Percentiles rank a stretch among this genome's conserved stretches.
Evolutionary conservation across 2,888 invertebrate genomes (phyloP).

Genomic region (Drosophila vallismaia): DNA sequence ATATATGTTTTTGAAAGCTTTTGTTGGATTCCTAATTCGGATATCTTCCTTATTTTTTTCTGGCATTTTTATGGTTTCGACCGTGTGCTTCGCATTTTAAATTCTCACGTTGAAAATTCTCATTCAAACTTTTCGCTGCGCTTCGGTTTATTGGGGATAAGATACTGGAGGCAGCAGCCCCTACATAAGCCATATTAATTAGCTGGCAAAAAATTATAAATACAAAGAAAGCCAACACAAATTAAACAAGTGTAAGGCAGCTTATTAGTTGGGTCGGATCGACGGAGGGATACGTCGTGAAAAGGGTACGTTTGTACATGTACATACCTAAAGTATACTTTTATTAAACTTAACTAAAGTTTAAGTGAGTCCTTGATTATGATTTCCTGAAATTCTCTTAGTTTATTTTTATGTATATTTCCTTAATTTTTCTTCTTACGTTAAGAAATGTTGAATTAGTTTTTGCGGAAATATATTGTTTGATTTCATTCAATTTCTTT

Average conservation of each 20-base stretch:
- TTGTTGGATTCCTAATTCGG: slow-evolving; percentile 50
- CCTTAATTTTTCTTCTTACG: too few relatives aligned
- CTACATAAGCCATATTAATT: slow-evolving; percentile 59
- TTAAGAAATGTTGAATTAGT: too few relatives aligned
- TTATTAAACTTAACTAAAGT: too few relatives aligned
- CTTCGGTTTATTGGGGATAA: slow-evolving; percentile 39
- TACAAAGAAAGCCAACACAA: slow-evolving; percentile 21
- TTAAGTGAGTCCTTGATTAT: too few relatives aligned
- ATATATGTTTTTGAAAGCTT: slow-evolving; percentile 6
- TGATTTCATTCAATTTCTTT: too few relatives aligned
- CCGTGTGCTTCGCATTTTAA: slow-evolving; percentile 56
- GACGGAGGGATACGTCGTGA: slow-evolving; percentile 1
- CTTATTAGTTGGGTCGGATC: neutral
- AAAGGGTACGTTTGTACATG: neutral
- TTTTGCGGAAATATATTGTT: too few relatives aligned
- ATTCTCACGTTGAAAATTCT: slow-evolving; percentile 23
- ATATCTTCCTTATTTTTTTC: slow-evolving; percentile 36
- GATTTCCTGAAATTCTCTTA: too few relatives aligned
- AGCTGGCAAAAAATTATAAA: slow-evolving; percentile 43
- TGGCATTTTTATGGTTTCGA: slow-evolving; percentile 60
- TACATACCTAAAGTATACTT: too few relatives aligned
- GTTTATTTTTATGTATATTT: too few relatives aligned
- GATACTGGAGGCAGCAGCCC: slow-evolving; percentile 22
- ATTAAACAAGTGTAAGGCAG: slow-evolving; percentile 13
- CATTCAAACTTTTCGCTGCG: slow-evolving; percentile 38